Base-by-base conservation (phyloP, 1,140 invertebrate genomes). In the Rhizoglyphus robini region DNA sequence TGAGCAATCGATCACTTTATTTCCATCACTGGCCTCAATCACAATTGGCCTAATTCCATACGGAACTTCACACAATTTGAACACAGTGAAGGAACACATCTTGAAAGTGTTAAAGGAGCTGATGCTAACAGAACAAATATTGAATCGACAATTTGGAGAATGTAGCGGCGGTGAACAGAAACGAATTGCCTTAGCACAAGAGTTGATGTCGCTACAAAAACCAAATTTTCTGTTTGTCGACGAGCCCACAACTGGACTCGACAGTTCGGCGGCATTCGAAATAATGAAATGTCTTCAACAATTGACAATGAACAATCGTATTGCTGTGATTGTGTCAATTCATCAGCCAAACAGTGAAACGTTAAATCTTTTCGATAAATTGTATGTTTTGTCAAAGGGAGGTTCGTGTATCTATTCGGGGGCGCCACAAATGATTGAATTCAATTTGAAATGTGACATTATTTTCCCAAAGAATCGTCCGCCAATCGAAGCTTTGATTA, bases 181-280 rank as follows among this genome's bases (percentile, higher is more conserved):
- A 32, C 48, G 46, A 25, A 25, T 65, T 1, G n/a, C 48, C 3
- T 8, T 65, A n/a, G 46, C 25, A 32, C 63, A 59, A n/a, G 63
- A 65, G 29, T 27, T 58, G 29, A 30, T 58, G 46, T 23, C 1
- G 96, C 78, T 92, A 92, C 38, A 84, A 96, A 25, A 46, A 49
- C 34, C 41, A 31, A 13, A 15, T 5, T 63, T 63, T n/a, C 91
- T 97, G 86, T 96, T 95, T 76, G 94, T 96, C 73, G 93, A 97
- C 73, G 92, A 97, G 74, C 91, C 92, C 0, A 65, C 57, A 13
- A 36, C 32, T 20, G 65, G 57, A 15, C 30, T 38, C 4, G 57
- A 63, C 32, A 13, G 13, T 13, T 11, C 15, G 15, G 34, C 31
- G 18, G 46, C 38, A 30, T 48, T 49, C 5, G 27, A 49, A 36